phyloP scores from a whole-genome alignment of 2,113 vertebrate species.

The Psilopogon haemacephalus region DNA sequence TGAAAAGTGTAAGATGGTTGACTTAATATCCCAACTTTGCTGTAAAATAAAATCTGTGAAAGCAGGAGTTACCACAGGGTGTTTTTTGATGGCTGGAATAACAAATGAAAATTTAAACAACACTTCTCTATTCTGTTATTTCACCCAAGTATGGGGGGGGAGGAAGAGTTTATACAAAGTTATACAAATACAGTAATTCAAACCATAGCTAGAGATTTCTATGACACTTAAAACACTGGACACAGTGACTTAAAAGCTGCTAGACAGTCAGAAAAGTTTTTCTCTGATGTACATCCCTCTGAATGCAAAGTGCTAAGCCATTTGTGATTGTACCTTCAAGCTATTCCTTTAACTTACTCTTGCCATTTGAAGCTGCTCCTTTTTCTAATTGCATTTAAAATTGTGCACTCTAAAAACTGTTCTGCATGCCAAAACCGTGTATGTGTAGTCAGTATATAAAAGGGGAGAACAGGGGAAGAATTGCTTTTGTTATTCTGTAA shows the following conservation, averaged over 20 bases:
- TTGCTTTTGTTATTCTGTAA: slow-evolving; percentile 5
- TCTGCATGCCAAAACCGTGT: background rate
- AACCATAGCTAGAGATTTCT: background rate
- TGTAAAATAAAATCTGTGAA: background rate
- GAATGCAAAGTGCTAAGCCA: background rate
- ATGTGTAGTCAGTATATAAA: background rate
- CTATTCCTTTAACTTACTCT: slow-evolving; percentile 13
- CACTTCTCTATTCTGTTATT: background rate
- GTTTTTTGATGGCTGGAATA: background rate
- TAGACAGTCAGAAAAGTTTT: background rate
- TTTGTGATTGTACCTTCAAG: background rate
- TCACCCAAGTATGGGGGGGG: background rate
- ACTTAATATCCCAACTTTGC: background rate
- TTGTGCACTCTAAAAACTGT: background rate
- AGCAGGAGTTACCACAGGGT: background rate
- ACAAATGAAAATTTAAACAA: background rate
- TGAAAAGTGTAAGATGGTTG: background rate
- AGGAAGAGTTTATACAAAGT: background rate
- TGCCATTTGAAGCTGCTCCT: slow-evolving; percentile 20
- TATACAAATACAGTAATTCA: background rate
- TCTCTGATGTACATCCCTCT: background rate
- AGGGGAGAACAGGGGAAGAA: background rate
- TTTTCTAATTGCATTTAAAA: slow-evolving; percentile 50
- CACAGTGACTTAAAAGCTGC: background rate
- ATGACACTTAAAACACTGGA: background rate